Base-by-base conservation (phyloP, 2,888 invertebrate species). In the Lithophane semibrunnea region DNA sequence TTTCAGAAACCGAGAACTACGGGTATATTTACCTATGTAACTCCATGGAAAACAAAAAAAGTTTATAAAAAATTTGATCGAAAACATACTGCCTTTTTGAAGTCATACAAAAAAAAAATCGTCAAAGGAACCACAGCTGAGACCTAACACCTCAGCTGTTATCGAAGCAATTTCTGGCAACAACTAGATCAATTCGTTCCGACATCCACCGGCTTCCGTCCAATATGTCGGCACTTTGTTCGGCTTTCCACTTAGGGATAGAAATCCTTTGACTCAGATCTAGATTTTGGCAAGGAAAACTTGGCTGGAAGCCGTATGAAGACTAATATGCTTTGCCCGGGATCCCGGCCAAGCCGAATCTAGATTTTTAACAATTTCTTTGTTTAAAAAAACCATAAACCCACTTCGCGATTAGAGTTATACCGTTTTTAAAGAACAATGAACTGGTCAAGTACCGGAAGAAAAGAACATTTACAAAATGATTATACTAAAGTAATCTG, bases 241-340 rank as follows among this genome's bases (percentile, higher is more conserved):
- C 24, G 24, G 63, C 37, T 75, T 67, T 71, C 67, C 58, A 72
- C 68, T 75, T 74, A 65, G 24, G 13, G 21, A 42, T 66, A 47
- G 4, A 68, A 77, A 77, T 71, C 77, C 70, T 82, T 77, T 68
- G 73, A 71, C 18, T 74, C 8, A 58, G 16, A 71, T 82, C 66
- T 37, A 73, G 49, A 84, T 78, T 76, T 83, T 87, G 81, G 81
- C 86, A 75, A 72, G 52, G 54, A 60, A 42, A 61, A 67, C 73
- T 85, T 81, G 88, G 83, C 86, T 77, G 18, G 7, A 64, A 66
- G 73, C 73, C 68, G 44, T 52, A 69, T 67, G 13, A 60, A 74
- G 56, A 74, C 64, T 58, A 69, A 72, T 79, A 73, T 56, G 44
- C 21, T 54, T 66, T 54, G n/a, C 9, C 47, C 68, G 67, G 73